Percentiles rank a stretch among this genome's conserved stretches.
Evolutionary conservation across 1,140 invertebrate species (phyloP).

Genomic region (Helicoverpa zea): DNA sequence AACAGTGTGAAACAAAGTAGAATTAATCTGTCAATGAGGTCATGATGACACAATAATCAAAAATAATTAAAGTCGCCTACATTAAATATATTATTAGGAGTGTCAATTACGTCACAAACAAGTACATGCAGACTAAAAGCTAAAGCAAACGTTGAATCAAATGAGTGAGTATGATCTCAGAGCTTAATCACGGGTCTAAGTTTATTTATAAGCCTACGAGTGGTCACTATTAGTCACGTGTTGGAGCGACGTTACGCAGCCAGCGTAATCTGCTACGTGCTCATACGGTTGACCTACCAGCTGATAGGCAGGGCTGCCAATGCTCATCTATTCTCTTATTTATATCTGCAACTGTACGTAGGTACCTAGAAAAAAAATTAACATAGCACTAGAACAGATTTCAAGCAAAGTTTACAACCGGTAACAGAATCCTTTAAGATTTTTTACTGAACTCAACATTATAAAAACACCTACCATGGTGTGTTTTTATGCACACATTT

Average conservation of each 20-base stretch:
- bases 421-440: neutral
- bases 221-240: slow-evolving; percentile 48
- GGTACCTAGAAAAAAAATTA: neutral
- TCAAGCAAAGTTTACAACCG: neutral
- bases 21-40: neutral
- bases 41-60: slow-evolving; percentile 4
- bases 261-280: slow-evolving; percentile 42
- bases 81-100: neutral
- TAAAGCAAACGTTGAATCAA: slow-evolving; percentile 8
- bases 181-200: slow-evolving; percentile 23
- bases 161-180: neutral
- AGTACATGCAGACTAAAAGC: neutral
- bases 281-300: slow-evolving; percentile 46
- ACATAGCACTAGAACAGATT: neutral
- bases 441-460: no score
- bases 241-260: slow-evolving; percentile 25
- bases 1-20: neutral
- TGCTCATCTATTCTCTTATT: neutral
- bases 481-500: no score
- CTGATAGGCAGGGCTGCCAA: slow-evolving; percentile 42
- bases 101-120: neutral
- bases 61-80: neutral
- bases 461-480: no score
- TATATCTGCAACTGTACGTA: no score
- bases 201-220: slow-evolving; percentile 48